Percentiles rank a stretch among this genome's conserved stretches.
Evolutionary conservation across 2,113 vertebrate species (phyloP).

Genomic region (Semicossyphus pulcher): DNA sequence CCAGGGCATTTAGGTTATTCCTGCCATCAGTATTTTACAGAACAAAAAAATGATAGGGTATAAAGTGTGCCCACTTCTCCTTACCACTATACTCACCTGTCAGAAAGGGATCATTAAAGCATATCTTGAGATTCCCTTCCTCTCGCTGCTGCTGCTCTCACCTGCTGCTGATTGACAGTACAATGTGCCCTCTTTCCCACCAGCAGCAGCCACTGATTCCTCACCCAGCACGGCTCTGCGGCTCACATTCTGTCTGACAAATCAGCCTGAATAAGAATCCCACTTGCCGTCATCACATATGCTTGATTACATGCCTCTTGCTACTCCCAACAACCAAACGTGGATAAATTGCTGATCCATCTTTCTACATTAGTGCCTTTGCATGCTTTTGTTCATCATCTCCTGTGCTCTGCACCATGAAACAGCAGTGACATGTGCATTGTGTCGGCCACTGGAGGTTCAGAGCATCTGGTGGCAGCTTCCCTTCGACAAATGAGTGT

Average conservation of each 20-base stretch:
- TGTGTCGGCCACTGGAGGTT: slow-evolving; percentile 43
- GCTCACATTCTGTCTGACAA: slow-evolving; percentile 21
- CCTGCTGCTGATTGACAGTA: slow-evolving; percentile 30
- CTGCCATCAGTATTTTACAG: neutral
- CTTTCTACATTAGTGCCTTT: slow-evolving; percentile 34
- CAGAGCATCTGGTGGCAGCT: slow-evolving; percentile 70
- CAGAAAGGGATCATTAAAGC: slow-evolving; percentile 35
- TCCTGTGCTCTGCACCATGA: slow-evolving; percentile 21
- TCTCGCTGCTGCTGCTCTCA: slow-evolving; percentile 18
- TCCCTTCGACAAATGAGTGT: slow-evolving; percentile 65
- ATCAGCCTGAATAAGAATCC: slow-evolving; percentile 28
- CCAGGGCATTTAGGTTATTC: neutral
- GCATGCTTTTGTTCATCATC: slow-evolving; percentile 32
- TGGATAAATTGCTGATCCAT: slow-evolving; percentile 52
- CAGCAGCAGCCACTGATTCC: slow-evolving; percentile 25
- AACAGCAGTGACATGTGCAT: slow-evolving; percentile 52
- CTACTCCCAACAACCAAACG: slow-evolving; percentile 31
- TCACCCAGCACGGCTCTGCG: neutral
- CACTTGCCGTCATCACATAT: slow-evolving; percentile 28
- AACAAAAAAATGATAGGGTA: slow-evolving; percentile 15
- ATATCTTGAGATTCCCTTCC: slow-evolving; percentile 20
- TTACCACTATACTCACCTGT: slow-evolving; percentile 22
- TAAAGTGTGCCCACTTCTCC: slow-evolving; percentile 10
- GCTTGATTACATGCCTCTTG: slow-evolving; percentile 53
- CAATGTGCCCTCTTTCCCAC: slow-evolving; percentile 9